These are phyloP conservation scores for Threskiornis aethiopicus DNA, from an alignment of 2,797 vertebrate species.

Conservation along the genomic window DNA sequence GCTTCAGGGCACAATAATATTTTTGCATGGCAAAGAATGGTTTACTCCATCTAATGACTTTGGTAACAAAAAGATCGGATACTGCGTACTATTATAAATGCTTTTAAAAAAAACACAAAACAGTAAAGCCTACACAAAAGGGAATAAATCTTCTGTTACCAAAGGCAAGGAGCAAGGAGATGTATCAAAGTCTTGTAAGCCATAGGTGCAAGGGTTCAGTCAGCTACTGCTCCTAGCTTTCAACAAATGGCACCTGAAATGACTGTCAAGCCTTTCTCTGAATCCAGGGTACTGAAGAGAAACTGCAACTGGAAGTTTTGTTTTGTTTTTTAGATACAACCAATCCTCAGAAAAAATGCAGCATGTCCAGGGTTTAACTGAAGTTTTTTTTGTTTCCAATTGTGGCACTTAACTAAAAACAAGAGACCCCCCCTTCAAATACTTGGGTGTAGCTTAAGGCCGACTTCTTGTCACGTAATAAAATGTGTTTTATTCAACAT, in stretches of 20 bases:
- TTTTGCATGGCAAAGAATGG: background rate
- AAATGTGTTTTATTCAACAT: background rate
- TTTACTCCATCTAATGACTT: background rate
- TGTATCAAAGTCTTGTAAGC: background rate
- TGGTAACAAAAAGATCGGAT: background rate
- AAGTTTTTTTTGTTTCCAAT: background rate
- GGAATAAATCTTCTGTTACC: background rate
- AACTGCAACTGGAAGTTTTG: background rate
- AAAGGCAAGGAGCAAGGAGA: conserved; percentile 29
- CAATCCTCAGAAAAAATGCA: background rate
- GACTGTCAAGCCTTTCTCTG: background rate
- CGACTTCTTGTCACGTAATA: background rate
- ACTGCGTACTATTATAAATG: background rate
- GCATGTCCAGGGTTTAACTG: background rate
- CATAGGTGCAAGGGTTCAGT: background rate
- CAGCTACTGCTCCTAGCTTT: background rate
- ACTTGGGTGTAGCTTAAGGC: background rate
- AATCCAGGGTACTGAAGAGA: background rate
- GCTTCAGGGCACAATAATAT: background rate
- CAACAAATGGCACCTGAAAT: background rate
- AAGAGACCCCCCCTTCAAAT: background rate
- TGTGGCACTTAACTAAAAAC: background rate
- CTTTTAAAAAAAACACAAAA: background rate
- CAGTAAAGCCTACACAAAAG: background rate
- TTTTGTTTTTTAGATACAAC: background rate